These are phyloP conservation scores for Timandra comae DNA, from an alignment of 2,888 invertebrate genomes.

Conservation along the genomic window DNA sequence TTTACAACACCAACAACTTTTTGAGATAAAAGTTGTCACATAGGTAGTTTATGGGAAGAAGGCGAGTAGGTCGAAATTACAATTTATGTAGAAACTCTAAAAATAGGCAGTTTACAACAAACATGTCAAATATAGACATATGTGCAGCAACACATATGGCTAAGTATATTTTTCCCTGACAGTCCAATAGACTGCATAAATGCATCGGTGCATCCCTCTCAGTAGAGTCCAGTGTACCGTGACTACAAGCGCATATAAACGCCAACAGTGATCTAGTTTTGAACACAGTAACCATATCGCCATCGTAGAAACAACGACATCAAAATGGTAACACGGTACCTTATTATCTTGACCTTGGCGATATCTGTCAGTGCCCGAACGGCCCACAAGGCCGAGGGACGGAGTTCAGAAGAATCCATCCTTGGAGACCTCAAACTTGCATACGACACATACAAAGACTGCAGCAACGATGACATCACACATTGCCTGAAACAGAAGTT, in stretches of 20 bases:
- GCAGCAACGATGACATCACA: conserved; percentile 81
- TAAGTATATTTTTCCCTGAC: conserved; percentile 27
- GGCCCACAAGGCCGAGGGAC: conserved; percentile 59
- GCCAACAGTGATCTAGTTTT: conserved; percentile 56
- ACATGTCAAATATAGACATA: no score
- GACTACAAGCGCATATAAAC: conserved; percentile 73
- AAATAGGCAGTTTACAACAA: no score
- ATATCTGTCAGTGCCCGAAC: conserved; percentile 72
- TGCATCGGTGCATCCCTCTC: conserved; percentile 71
- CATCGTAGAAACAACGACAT: conserved; percentile 57
- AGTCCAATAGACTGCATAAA: conserved; percentile 52
- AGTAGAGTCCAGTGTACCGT: conserved; percentile 61
- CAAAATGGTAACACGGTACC: conserved; percentile 77
- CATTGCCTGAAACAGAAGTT: conserved; percentile 88
- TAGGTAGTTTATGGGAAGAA: no score
- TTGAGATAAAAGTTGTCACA: no score
- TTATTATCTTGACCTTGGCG: conserved; percentile 74
- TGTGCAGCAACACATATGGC: no score
- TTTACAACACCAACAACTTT: no score
- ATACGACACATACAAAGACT: conserved; percentile 89
- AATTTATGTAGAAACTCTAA: no score
- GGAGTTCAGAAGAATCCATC: conserved; percentile 64
- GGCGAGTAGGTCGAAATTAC: no score
- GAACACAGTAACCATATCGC: conserved; percentile 62
- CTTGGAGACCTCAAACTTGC: conserved; percentile 83